Evolutionary conservation across 2,888 invertebrate species (phyloP), one percentile per base, ranked within the genome.

Genomic region (Serrognathus titanus): DNA sequence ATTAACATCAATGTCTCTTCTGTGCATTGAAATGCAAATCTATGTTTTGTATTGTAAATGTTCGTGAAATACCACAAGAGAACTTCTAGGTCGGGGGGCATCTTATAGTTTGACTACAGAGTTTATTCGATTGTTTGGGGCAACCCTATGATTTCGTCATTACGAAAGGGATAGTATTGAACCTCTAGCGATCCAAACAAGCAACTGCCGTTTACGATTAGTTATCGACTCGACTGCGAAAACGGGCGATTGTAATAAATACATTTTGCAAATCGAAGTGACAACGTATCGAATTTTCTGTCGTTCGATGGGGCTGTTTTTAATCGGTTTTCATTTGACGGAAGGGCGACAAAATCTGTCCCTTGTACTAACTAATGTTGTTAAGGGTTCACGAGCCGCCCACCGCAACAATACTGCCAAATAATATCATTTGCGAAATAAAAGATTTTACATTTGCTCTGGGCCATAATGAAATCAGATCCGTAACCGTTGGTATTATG

Each of bases 261-360:
- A 67, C 72, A 71, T 74, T 75, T 74, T 66, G 72, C 73, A 72
- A 74, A 74, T 75, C 73, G 69, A 67, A 73, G 67, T 76, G 77
- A 76, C 77, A 76, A 76, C 76, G 76, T 76, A 77, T 77, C 76
- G 75, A 77, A 76, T 76, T 76, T 72, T 72, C 57, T 54, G 70
- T 71, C 69, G 71, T 63, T 63, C 69, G 66, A 75, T 75, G 75
- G 77, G 76, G 76, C 76, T 76, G 75, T 75, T 77, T 66, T 76
- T 76, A 76, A 76, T 75, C 75, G 76, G 74, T 75, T 76, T 75
- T 68, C 61, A 61, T 60, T 58, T 58, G 47, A 49, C 53, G 50
- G 51, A 48, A 56, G 55, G 59, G 48, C 68, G 70, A 67, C 69
- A 72, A 62, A 69, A 72, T 71, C 70, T 69, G 66, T 66, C 71